Conservation (phyloP, 92 coral and sea anemone genomes). For the Palythoa grandiflora region DNA sequence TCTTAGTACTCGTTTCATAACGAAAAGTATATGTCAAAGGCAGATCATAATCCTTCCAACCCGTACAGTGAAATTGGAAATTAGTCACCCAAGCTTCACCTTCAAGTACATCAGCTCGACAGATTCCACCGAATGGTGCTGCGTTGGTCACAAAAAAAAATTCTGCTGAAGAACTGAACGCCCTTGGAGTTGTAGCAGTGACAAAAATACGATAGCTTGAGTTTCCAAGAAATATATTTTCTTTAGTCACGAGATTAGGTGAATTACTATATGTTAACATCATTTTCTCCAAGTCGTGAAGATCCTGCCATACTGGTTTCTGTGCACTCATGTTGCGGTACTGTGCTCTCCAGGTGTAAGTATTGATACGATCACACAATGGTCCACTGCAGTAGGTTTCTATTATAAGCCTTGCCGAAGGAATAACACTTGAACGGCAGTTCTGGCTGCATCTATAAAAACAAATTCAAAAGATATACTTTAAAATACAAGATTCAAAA, state of each 20-base stretch:
- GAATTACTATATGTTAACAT: conserved; percentile 78
- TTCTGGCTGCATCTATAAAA: conserved; percentile 74
- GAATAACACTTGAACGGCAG: conserved; percentile 70
- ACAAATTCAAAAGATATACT: not conserved
- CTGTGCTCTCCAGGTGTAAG: conserved; percentile 67
- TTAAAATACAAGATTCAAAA: not conserved
- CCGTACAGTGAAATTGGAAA: conserved; percentile 70
- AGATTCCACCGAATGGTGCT: conserved; percentile 80
- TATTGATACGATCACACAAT: conserved; percentile 59
- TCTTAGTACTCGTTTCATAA: conserved; percentile 74
- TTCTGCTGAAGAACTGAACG: conserved; percentile 61
- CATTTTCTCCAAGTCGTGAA: conserved; percentile 61
- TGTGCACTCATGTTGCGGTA: conserved; percentile 32
- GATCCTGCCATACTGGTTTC: conserved; percentile 53
- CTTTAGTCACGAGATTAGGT: conserved; percentile 77
- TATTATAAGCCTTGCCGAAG: conserved; percentile 72
- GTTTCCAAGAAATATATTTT: conserved; percentile 70
- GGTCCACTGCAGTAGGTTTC: conserved; percentile 72
- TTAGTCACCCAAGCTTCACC: conserved; percentile 82
- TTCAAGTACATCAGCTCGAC: conserved; percentile 62
- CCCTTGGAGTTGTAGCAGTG: conserved; percentile 62
- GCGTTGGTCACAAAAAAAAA: conserved; percentile 72
- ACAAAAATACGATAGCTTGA: conserved; percentile 68
- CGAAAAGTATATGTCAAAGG: conserved; percentile 81
- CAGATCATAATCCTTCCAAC: conserved; percentile 79